Conservation (phyloP, 2,888 invertebrate species). For the Pasiphila rectangulata region DNA sequence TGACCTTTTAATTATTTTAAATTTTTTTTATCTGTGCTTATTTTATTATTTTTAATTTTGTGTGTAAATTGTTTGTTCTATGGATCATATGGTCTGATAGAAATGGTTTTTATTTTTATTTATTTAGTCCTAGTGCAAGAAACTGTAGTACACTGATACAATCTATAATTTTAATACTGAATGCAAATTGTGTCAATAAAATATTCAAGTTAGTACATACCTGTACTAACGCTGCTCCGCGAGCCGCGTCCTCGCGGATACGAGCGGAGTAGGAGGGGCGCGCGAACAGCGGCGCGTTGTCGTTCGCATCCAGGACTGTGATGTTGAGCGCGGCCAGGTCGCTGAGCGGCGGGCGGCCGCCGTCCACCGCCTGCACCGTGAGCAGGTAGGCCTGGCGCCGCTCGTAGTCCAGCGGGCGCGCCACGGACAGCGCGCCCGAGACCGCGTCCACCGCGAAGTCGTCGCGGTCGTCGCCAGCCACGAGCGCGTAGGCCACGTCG, state of each 20-base stretch:
- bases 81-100: too few relatives aligned
- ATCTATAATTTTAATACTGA: too few relatives aligned
- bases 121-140: too few relatives aligned
- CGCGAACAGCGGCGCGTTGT: slow-evolving; percentile 91
- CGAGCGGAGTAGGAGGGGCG: slow-evolving; percentile 88
- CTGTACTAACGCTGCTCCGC: slow-evolving; percentile 87
- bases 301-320: slow-evolving; percentile 91
- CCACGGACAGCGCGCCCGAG: slow-evolving; percentile 87
- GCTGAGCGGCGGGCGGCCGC: slow-evolving; percentile 92
- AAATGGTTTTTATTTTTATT: too few relatives aligned
- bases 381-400: slow-evolving; percentile 91
- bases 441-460: slow-evolving; percentile 89
- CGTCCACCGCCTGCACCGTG: slow-evolving; percentile 94
- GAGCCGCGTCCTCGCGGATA: slow-evolving; percentile 88
- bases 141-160: too few relatives aligned
- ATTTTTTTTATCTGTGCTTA: too few relatives aligned
- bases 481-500: slow-evolving; percentile 92
- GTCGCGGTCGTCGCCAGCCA: slow-evolving; percentile 93
- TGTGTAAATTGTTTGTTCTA: too few relatives aligned
- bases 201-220: too few relatives aligned
- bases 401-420: slow-evolving; percentile 93
- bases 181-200: too few relatives aligned
- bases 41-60: too few relatives aligned
- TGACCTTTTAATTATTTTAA: too few relatives aligned
- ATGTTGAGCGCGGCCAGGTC: slow-evolving; percentile 94